These are phyloP conservation scores for Gallinago stenura DNA, from an alignment of 2,797 vertebrate species.

Conservation along the genomic window DNA sequence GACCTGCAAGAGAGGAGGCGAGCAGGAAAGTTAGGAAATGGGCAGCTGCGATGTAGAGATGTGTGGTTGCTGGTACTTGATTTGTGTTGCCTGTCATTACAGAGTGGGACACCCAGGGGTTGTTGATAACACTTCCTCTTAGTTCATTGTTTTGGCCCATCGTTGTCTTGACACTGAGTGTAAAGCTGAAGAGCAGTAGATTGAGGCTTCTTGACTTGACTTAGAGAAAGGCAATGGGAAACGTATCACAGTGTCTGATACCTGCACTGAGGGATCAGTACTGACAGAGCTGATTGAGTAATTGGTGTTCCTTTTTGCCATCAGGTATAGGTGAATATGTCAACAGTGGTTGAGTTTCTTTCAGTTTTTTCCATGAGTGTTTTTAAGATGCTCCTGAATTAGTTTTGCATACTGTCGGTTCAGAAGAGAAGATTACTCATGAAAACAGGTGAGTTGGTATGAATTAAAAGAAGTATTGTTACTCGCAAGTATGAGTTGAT, in stretches of 20 bases:
- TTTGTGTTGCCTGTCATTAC: not conserved
- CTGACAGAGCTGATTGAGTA: not conserved
- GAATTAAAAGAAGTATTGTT: not conserved
- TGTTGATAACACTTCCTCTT: not conserved
- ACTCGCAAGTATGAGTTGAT: not conserved
- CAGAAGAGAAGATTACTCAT: not conserved
- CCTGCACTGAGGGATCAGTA: not conserved
- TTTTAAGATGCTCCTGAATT: not conserved
- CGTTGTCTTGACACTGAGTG: not conserved
- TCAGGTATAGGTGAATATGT: not conserved
- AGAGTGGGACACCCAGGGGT: not conserved
- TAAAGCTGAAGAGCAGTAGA: not conserved
- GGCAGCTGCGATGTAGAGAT: not conserved
- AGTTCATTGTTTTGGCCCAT: not conserved
- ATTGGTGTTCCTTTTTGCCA: not conserved
- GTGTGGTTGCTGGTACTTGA: not conserved
- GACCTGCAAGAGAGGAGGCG: not conserved
- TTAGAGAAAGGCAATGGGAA: not conserved
- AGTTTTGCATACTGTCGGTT: not conserved
- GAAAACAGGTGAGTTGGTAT: not conserved
- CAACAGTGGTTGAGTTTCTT: not conserved
- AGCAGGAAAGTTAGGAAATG: not conserved
- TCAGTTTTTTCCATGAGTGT: not conserved
- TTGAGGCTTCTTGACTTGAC: not conserved
- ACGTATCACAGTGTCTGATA: fast-evolving